Evolutionary conservation across 2,113 vertebrate species (phyloP).

Genomic region (Caretta caretta): DNA sequence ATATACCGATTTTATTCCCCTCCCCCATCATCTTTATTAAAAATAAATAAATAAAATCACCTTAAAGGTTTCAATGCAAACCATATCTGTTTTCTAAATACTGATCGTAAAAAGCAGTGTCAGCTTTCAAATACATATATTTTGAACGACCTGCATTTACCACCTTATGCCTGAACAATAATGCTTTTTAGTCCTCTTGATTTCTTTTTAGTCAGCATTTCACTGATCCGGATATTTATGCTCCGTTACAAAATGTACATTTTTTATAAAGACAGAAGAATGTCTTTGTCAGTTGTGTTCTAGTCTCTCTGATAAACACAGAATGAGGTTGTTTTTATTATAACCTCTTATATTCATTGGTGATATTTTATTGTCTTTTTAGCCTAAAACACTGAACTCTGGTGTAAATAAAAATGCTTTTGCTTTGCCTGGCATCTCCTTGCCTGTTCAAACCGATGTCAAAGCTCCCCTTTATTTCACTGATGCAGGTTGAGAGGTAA

Average conservation of each 20-base stretch:
- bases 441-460: slow-evolving; percentile 56
- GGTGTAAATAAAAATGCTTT: slow-evolving; percentile 45
- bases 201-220: not conserved
- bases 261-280: not conserved
- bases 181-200: fast-evolving
- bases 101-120: not conserved
- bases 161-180: not conserved
- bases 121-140: fast-evolving
- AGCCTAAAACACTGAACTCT: not conserved
- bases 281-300: fast-evolving
- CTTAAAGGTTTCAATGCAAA: fast-evolving
- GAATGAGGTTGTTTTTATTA: not conserved
- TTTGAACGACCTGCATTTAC: not conserved
- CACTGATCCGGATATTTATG: not conserved
- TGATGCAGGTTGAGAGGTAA: slow-evolving; percentile 50
- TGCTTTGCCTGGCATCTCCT: slow-evolving; percentile 1
- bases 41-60: fast-evolving
- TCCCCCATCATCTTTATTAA: fast-evolving
- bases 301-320: not conserved
- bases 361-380: slow-evolving; percentile 50
- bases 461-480: slow-evolving; percentile 37
- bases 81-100: not conserved
- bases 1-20: fast-evolving
- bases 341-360: slow-evolving; percentile 21
- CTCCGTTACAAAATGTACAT: fast-evolving